Base-by-base conservation (phyloP, 2,113 vertebrate species). In the Tringa solitaria region DNA sequence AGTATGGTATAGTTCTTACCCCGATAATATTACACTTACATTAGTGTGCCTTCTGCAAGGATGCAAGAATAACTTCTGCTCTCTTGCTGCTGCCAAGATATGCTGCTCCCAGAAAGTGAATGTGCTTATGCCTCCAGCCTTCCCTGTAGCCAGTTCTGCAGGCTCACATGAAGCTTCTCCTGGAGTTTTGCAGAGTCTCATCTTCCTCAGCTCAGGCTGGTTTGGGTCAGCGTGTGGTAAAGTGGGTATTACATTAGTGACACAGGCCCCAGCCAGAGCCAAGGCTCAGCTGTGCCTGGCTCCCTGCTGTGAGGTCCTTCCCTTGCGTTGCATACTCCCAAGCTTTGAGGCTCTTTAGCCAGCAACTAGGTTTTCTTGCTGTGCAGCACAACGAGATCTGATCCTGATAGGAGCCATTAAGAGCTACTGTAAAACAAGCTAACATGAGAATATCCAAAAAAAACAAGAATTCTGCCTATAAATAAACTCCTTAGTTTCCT, bases 281-380 rank as follows among this genome's bases (percentile, higher is more conserved):
- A 1, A 63, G 39, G 26, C 8, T 6, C 7, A 3, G 6, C 37
- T 22, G 51, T 63, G 72, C 84, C 21, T 68, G 26, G 73, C 45
- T 60, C 26, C 53, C 60, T 48, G 37, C 64, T 39, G 43, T 6
- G 19, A 51, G 28, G 21, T 63, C 79, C 51, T 68, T 14, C 45
- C 28, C 61, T 15, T 10, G 27, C 3, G 0, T n/a, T 32, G 3
- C 33, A 3, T 22, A 10, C 26, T 23, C 56, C 56, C 24, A 1
- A 1, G 13, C 39, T 83, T 23, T 12, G 30, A 56, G 83, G 72
- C 8, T 14, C 18, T 82, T 92, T 15, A 37, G 72, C 28, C 68
- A 91, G 73, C 68, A 74, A 3, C 54, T 32, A 23, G 10, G 4
- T 48, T 73, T 35, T 46, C 76, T 39, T 80, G 24, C 76, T 59